Evolutionary conservation across 2,797 vertebrate genomes (phyloP).

Genomic region (Amblyopsis hoosieri): DNA sequence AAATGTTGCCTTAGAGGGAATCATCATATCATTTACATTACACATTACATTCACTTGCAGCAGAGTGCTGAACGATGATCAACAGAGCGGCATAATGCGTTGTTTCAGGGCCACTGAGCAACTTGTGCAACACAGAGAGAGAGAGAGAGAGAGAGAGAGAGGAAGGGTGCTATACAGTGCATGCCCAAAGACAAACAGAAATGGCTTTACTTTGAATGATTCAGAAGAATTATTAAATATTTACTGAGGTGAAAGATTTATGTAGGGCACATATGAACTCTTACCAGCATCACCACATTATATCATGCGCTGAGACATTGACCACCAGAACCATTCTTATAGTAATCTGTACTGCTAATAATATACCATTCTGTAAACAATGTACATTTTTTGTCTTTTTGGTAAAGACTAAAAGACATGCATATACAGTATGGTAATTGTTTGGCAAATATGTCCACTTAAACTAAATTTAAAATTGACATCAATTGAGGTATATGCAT

Average conservation of each 20-base stretch:
- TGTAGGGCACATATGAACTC: constrained; percentile 64
- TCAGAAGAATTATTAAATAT: constrained; percentile 69
- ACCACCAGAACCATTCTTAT: constrained; percentile 3
- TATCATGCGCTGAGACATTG: constrained; percentile 29
- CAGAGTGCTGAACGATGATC: constrained; percentile 63
- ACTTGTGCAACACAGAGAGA: constrained; percentile 70
- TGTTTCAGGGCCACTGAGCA: constrained; percentile 81
- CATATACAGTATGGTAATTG: too few relatives aligned
- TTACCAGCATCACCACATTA: constrained; percentile 44
- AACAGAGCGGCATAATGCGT: constrained; percentile 74
- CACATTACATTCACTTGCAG: constrained; percentile 73
- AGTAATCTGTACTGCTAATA: background rate
- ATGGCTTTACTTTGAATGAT: constrained; percentile 67
- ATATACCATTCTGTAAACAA: background rate
- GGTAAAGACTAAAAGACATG: too few relatives aligned
- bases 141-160: constrained; percentile 14
- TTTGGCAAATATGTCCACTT: too few relatives aligned
- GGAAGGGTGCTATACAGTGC: background rate
- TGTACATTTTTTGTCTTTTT: background rate
- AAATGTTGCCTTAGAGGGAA: constrained; percentile 71
- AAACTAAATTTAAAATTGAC: too few relatives aligned
- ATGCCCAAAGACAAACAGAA: constrained; percentile 57
- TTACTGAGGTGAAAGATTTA: constrained; percentile 75
- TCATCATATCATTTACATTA: constrained; percentile 82
- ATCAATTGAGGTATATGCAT: too few relatives aligned